Evolutionary conservation across 2,113 vertebrate species (phyloP).

Genomic region (Trachemys scripta): DNA sequence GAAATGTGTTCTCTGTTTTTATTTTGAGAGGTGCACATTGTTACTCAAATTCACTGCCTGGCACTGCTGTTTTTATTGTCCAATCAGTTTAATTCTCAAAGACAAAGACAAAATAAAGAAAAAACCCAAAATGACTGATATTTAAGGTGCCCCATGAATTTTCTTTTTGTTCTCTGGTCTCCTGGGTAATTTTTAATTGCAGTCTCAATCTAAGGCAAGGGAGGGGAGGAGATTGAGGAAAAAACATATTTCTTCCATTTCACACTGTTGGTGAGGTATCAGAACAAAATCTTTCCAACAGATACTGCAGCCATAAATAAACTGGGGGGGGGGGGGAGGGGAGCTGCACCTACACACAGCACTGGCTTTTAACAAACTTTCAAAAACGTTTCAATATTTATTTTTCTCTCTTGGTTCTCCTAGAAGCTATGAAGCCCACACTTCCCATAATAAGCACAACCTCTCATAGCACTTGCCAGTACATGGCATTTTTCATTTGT

Average conservation of each 20-base stretch:
- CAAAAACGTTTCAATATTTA: neutral
- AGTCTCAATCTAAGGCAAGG: neutral
- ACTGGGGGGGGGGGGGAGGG: neutral
- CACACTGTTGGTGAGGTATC: neutral
- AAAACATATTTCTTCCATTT: neutral
- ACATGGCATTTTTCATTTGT: neutral
- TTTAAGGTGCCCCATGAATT: neutral
- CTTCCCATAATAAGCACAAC: neutral
- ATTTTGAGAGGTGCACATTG: fast-evolving
- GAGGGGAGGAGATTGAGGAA: neutral
- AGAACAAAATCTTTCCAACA: constrained; percentile 8
- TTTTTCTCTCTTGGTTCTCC: neutral
- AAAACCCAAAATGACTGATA: neutral
- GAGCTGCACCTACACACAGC: neutral
- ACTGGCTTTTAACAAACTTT: neutral
- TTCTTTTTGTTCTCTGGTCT: constrained; percentile 5
- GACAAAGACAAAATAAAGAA: neutral
- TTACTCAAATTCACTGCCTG: neutral
- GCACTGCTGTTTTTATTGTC: neutral
- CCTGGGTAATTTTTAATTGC: constrained; percentile 4
- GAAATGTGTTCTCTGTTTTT: fast-evolving
- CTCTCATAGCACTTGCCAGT: neutral
- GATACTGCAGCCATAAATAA: neutral
- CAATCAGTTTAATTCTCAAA: neutral
- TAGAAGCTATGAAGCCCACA: neutral